Evolutionary conservation across 2,113 vertebrate genomes (phyloP), one percentile per base, ranked within the genome.

Genomic region (Macquaria australasica): DNA sequence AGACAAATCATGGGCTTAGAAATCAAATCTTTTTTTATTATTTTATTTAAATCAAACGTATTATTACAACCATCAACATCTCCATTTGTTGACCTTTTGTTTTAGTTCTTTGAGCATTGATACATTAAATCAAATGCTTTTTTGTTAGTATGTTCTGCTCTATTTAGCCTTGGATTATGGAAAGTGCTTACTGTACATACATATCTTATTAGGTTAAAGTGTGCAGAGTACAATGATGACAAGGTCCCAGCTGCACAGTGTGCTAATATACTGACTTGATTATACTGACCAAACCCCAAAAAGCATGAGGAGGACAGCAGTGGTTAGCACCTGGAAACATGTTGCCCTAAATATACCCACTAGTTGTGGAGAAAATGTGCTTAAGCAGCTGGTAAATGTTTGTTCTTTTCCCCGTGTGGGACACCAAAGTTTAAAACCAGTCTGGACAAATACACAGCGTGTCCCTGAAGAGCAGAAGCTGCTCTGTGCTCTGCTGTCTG

Each of bases 381-480:
- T 56, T 21, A 16, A 73, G 25, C 51, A 81, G 62, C 62, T 28
- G 28, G 3, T 67, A 81, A 74, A 67, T 59, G 39, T 74, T 66
- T 31, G 23, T 41, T 34, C 43, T 45, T 34, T 64, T n/a, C 39
- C 4, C 64, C 8, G 15, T 23, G 37, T n/a, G 11, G 56, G 68
- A 53, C 21, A 55, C 69, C 68, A 31, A 9, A 53, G 77, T 39
- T 53, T 43, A 63, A 50, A 81, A 73, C 66, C 45, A 20, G 62
- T 58, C 51, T 56, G 20, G 10, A 79, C 28, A 79, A 59, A 69
- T 6, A 62, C 55, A 76, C 45, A 60, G 64, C 23, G 10, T 9
- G 4, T 6, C 15, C 12, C 67, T 5, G 1, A 39, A 50, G 43
- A 69, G 4, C 43, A 48, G 15, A 31, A 69, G 14, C 66, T 48